Evolutionary conservation across 2,888 invertebrate genomes (phyloP).

Genomic region (Meiosimyza decipiens): DNA sequence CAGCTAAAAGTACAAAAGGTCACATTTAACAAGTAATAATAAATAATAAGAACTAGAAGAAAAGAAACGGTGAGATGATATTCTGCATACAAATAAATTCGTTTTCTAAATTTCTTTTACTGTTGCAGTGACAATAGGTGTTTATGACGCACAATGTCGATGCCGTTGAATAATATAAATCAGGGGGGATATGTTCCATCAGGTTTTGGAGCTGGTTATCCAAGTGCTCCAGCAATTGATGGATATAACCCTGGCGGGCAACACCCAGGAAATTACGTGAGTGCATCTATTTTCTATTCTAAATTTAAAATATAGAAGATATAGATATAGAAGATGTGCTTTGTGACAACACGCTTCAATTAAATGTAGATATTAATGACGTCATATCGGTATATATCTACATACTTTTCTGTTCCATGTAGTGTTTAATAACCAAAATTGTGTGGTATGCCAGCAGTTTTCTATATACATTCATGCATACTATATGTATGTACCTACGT

Average conservation of each 20-base stretch:
- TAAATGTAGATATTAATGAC: conserved; percentile 36
- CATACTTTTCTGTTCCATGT: too few species aligned
- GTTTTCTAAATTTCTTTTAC: neutral
- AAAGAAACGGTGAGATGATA: neutral
- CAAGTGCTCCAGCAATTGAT: conserved; percentile 50
- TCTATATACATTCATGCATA: too few species aligned
- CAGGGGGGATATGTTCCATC: conserved; percentile 63
- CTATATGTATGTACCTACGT: too few species aligned
- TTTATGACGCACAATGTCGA: conserved; percentile 44
- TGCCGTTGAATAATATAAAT: conserved; percentile 59
- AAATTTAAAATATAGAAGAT: neutral
- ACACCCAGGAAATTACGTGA: conserved; percentile 54
- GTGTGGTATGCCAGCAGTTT: too few species aligned
- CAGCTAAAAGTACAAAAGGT: neutral
- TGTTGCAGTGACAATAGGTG: neutral
- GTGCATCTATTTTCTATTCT: conserved; percentile 39
- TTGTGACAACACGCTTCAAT: conserved; percentile 46
- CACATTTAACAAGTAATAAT: too few species aligned
- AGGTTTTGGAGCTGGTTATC: conserved; percentile 55
- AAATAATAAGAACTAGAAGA: too few species aligned
- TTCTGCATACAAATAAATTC: neutral
- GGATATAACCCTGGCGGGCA: conserved; percentile 43
- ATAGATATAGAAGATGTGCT: too few species aligned
- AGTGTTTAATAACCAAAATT: too few species aligned
- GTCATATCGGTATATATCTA: too few species aligned